Base-by-base conservation (phyloP, 2,797 vertebrate species). In the Eurystomus glaucurus region DNA sequence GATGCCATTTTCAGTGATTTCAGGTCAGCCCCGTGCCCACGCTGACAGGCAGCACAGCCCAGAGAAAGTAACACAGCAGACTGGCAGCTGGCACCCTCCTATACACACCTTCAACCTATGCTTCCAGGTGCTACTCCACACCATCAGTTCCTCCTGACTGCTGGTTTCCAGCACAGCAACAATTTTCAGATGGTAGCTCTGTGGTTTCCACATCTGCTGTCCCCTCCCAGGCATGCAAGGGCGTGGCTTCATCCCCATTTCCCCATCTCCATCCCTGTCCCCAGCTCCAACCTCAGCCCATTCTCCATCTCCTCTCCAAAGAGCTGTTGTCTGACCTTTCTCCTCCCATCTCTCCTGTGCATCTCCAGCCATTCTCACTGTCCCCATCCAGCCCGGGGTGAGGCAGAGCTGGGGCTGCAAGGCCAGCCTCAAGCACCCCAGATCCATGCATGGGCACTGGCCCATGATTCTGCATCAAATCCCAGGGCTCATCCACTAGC, bases 111-210 rank as follows among this genome's bases (percentile, higher is more conserved):
- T 52, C 19, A 25, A n/a, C 9, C 8, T 43, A 14, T 0, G 2
- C 58, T 48, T 7, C 55, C 71, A 52, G 43, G 6, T 64, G 39
- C 54, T 39, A 19, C 20, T n/a, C 31, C 22, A 31, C 14, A 3
- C 45, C 10, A 1, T 3, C 0, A 0, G 7, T 33, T 45, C 46
- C 65, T 65, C 70, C 65, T 33, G 19, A 23, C 11, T 6, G 1
- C n/a, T 14, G 29, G 13, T 69, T 80, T 77, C 75, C 78, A 84
- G 65, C 35, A 51, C 65, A 39, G 39, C 28, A 45, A 29, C 3
- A 50, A 64, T 19, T 71, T 58, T 52, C 64, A 11, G 31, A 43
- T 23, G 39, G 25, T 21, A 23, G 9, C 9, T 72, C 6, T 15
- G 5, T 43, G 45, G 26, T 37, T 58, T 60, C 51, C 37, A 18